Conservation (phyloP, 2,888 invertebrate genomes). For the Hemaris fuciformis region DNA sequence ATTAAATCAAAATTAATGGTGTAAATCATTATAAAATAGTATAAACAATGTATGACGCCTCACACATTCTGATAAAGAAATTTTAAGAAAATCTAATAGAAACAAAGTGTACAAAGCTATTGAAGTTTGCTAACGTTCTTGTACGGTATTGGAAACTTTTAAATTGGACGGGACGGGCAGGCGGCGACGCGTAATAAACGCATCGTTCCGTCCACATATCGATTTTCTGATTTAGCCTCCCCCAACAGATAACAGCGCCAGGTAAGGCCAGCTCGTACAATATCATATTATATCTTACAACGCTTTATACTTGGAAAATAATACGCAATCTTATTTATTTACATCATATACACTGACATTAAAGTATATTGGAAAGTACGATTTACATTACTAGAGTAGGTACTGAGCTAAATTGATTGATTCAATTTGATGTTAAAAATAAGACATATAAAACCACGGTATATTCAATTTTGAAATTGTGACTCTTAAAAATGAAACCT, state of each 20-base stretch:
- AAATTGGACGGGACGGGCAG: constrained; percentile 40
- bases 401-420: too few species aligned
- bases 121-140: constrained; percentile 33
- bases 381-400: background rate
- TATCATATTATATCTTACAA: constrained; percentile 18
- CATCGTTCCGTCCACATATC: constrained; percentile 52
- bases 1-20: background rate
- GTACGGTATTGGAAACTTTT: constrained; percentile 46
- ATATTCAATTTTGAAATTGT: too few species aligned
- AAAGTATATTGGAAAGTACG: background rate
- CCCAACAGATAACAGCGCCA: constrained; percentile 67
- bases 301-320: background rate
- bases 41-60: background rate
- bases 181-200: constrained; percentile 46
- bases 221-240: constrained; percentile 79
- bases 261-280: constrained; percentile 42
- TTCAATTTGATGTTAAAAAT: too few species aligned
- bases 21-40: background rate
- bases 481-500: too few species aligned
- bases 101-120: too few species aligned
- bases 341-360: too few species aligned
- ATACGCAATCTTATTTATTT: too few species aligned
- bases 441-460: too few species aligned
- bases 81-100: constrained; percentile 32
- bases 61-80: background rate